Evolutionary conservation across 2,797 vertebrate species (phyloP), one percentile per base, ranked within the genome.

Genomic region (Tragelaphus eurycerus): DNA sequence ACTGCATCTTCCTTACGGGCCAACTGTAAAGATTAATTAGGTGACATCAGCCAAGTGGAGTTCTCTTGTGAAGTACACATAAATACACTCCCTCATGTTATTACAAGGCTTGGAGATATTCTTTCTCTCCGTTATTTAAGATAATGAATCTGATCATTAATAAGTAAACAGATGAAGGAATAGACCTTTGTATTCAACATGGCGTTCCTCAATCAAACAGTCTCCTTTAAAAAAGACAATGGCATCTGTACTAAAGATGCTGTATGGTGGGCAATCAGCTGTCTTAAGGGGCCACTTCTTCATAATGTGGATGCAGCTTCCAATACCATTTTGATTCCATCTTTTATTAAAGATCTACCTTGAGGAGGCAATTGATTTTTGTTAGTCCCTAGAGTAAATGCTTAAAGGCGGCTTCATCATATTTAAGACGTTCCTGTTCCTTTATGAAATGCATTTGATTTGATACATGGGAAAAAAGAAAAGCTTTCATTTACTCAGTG

Each of bases 291-390:
- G 62, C 78, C 90, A 96, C 90, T 96, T 97, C 86, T 94, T 79
- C 55, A 83, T 16, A 64, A 57, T 19, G 0, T 31, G 34, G 55
- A 95, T 57, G 59, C 25, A 93, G 52, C 96, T 92, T 87, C 85
- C 96, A 92, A 85, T 90, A 86, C 54, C 88, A 86, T 95, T 97
- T 94, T 95, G 87, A 96, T 52, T 97, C 87, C 96, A 27, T 97
- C 91, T 96, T 98, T 97, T 94, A 97, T 98, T 98, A 98, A 96
- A 98, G 96, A 92, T 95, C 97, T 86, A 94, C 91, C 91, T 90
- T 91, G 67, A 98, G 87, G 81, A 96, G 91, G 76, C 96, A 96
- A 98, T 96, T 97, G 98, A 98, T 98, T 97, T 98, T 93, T 96
- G 95, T 97, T 92, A 92, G 89, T 97, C 96, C 78, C 96, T 93